Evolutionary conservation across 2,888 invertebrate species (phyloP).

Genomic region (Leucophenga maculata): DNA sequence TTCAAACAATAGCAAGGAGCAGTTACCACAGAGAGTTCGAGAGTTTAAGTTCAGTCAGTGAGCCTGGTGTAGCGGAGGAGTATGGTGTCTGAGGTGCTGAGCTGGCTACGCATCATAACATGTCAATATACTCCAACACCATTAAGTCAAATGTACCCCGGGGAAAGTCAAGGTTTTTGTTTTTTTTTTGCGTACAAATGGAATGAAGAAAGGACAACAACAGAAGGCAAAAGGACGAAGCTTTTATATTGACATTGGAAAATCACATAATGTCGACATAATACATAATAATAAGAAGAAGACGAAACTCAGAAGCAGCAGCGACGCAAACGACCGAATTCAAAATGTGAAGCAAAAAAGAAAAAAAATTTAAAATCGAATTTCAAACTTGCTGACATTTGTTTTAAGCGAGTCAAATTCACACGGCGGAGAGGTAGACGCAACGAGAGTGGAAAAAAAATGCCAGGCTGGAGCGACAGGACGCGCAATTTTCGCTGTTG

Average conservation of each 20-base stretch:
- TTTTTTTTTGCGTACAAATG: constrained; percentile 28
- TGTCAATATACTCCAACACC: constrained; percentile 62
- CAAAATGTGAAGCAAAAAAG: constrained; percentile 1
- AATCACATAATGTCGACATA: constrained; percentile 51
- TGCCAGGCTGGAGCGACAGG: neutral
- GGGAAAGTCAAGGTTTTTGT: constrained; percentile 47
- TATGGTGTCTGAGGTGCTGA: no score
- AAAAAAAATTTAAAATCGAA: constrained; percentile 57
- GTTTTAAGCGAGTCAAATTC: constrained; percentile 31
- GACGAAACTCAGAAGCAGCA: neutral
- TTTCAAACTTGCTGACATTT: constrained; percentile 41
- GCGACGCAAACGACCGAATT: neutral
- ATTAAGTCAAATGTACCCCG: constrained; percentile 64
- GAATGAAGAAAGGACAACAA: constrained; percentile 24
- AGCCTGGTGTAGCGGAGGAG: no score
- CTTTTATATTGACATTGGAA: constrained; percentile 15
- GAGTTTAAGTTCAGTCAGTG: no score
- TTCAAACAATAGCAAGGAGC: no score
- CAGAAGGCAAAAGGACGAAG: neutral
- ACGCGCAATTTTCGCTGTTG: neutral
- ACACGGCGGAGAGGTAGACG: constrained; percentile 8
- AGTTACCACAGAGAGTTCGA: no score
- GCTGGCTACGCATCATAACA: constrained; percentile 64
- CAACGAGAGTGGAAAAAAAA: neutral
- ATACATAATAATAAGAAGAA: constrained; percentile 23